phyloP scores from a whole-genome alignment of 2,113 vertebrate species.

The Poicephalus gulielmi region DNA sequence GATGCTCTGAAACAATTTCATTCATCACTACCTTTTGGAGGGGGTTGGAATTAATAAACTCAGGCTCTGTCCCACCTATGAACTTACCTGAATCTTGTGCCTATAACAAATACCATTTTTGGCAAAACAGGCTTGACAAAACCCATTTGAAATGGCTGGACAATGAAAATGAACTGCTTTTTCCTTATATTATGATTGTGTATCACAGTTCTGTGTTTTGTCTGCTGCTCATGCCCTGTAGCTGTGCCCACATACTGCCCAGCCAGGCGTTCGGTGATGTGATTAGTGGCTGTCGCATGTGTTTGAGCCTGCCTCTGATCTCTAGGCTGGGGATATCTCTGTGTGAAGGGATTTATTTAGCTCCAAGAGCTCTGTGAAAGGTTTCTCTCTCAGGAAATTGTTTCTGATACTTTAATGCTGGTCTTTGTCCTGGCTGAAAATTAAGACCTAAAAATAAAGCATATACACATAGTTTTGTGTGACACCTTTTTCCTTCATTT shows the following conservation, averaged over 20 bases:
- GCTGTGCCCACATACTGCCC: background rate
- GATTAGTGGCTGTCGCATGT: background rate
- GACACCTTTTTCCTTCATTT: background rate
- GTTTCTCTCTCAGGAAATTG: background rate
- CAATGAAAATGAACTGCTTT: background rate
- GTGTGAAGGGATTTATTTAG: background rate
- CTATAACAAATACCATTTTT: background rate
- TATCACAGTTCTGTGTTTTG: background rate
- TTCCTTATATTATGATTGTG: background rate
- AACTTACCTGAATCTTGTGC: background rate
- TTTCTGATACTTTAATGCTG: background rate
- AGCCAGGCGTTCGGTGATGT: background rate
- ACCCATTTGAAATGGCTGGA: background rate
- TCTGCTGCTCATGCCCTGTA: background rate
- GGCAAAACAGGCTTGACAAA: background rate
- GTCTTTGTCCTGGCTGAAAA: background rate
- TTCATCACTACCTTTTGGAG: background rate
- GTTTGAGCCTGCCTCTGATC: conserved; percentile 20
- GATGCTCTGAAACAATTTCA: background rate
- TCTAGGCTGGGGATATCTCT: background rate
- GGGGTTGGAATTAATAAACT: background rate
- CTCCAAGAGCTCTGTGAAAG: background rate
- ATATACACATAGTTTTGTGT: fast-evolving
- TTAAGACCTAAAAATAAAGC: background rate
- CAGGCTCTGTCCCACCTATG: background rate